A percentile compares a stretch with the other conserved stretches of the same genome.
Evolutionary conservation across 2,113 vertebrate genomes (phyloP).

Genomic region (Tetraodon nigroviridis): DNA sequence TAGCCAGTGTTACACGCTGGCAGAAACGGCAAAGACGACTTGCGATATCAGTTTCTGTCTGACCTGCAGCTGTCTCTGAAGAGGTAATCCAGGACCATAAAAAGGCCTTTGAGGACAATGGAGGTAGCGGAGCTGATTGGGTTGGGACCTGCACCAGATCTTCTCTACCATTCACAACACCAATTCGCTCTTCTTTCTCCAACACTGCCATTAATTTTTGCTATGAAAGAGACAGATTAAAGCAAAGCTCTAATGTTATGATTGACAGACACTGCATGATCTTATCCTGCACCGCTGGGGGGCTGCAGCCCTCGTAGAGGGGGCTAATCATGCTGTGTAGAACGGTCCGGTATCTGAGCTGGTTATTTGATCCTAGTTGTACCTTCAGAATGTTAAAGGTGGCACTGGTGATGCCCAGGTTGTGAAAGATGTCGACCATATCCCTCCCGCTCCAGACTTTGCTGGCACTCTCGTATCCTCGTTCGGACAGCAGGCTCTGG

Average conservation of each 20-base stretch:
- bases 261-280: not conserved
- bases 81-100: conserved; percentile 88
- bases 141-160: conserved; percentile 73
- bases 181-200: conserved; percentile 86
- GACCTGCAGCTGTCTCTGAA: conserved; percentile 85
- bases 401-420: conserved; percentile 83
- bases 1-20: not conserved
- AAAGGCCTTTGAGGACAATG: conserved; percentile 85
- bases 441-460: conserved; percentile 91
- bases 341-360: too few relatives aligned
- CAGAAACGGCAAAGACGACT: not conserved
- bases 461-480: conserved; percentile 82
- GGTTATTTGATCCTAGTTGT: conserved; percentile 6
- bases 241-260: not conserved
- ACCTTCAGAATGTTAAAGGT: conserved; percentile 85
- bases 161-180: conserved; percentile 72
- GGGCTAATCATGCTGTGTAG: too few relatives aligned
- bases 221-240: conserved; percentile 55
- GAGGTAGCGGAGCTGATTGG: conserved; percentile 82
- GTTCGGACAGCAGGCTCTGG: conserved; percentile 76
- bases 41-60: conserved; percentile 26
- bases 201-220: conserved; percentile 79
- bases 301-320: too few relatives aligned
- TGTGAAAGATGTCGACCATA: conserved; percentile 77
- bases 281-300: too few relatives aligned